Evolutionary conservation across 2,797 vertebrate genomes (phyloP).

Genomic region (Bucorvus abyssinicus): DNA sequence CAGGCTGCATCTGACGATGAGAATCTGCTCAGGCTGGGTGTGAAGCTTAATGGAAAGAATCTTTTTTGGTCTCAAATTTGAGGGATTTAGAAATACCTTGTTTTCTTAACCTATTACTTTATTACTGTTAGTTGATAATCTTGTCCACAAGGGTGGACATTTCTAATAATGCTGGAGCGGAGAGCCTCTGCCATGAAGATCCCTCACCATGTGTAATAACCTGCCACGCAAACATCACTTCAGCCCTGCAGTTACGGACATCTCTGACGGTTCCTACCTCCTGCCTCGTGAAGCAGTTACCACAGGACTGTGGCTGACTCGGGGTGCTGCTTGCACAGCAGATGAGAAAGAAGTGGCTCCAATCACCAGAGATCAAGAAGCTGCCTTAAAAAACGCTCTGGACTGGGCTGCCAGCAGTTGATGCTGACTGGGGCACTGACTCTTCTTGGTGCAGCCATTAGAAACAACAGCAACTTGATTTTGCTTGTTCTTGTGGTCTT

Average conservation of each 20-base stretch:
- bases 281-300: background rate
- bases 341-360: background rate
- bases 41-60: background rate
- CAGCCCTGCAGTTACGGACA: background rate
- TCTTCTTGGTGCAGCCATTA: background rate
- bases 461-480: background rate
- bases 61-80: background rate
- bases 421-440: background rate
- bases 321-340: background rate
- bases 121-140: background rate
- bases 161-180: background rate
- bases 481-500: background rate
- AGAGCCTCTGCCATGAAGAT: background rate
- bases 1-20: background rate
- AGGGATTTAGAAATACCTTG: background rate
- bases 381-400: rapidly evolving
- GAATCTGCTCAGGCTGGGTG: background rate
- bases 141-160: background rate
- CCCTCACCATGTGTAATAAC: background rate
- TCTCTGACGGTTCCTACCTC: background rate
- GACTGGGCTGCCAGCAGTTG: background rate
- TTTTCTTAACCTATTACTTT: constrained; percentile 3
- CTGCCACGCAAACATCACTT: background rate
- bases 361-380: background rate
- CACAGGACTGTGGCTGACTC: background rate